Conservation (phyloP, 2,113 vertebrate species). For the Oxyruncus cristatus region DNA sequence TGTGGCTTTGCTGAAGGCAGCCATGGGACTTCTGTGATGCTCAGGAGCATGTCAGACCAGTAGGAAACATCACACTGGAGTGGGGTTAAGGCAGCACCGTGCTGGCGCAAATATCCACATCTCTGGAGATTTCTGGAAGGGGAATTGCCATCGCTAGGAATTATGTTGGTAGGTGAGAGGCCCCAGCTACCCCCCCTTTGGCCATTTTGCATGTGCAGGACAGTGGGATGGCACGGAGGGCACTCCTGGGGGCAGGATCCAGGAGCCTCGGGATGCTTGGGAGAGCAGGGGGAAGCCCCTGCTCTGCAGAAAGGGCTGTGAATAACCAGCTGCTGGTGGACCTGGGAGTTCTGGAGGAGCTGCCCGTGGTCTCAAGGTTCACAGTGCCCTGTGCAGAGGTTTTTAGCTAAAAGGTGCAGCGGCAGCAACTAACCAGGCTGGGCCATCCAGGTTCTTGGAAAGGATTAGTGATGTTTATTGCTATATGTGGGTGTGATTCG, state of each 20-base stretch:
- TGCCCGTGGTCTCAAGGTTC: accelerated
- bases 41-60: neutral
- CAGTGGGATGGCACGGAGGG: neutral
- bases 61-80: neutral
- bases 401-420: neutral
- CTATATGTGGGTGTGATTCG: neutral
- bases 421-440: neutral
- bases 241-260: neutral
- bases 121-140: neutral
- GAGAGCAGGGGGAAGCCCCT: accelerated
- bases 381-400: accelerated
- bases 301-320: neutral
- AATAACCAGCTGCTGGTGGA: neutral
- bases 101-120: too few species aligned
- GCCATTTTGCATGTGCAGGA: neutral
- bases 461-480: neutral
- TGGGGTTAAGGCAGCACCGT: neutral
- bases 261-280: accelerated
- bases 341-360: neutral
- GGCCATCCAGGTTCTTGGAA: neutral
- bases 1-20: neutral
- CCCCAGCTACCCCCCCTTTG: neutral
- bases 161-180: accelerated
- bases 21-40: neutral
- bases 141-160: neutral